phyloP scores from a whole-genome alignment of 1,140 invertebrate genomes.

The Aphaenogaster floridana region DNA sequence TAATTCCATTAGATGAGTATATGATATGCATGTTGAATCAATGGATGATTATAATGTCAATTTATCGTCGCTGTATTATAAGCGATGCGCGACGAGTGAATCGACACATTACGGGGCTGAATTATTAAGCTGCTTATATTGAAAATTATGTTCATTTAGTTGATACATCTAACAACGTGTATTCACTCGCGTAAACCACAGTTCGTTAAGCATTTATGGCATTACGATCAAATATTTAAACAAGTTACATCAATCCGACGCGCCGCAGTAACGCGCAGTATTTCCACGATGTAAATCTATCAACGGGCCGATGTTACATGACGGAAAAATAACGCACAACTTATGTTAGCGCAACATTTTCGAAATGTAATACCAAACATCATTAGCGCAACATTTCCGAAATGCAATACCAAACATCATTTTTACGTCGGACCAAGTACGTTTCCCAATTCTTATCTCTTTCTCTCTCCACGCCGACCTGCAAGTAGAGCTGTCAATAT shows the following conservation, averaged over 20 bases:
- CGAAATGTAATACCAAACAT: not conserved
- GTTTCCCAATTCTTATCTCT: not conserved
- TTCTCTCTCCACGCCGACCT: too few relatives aligned
- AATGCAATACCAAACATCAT: not conserved
- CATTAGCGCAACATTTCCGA: not conserved
- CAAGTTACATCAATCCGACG: not conserved
- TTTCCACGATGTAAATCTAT: constrained; percentile 11
- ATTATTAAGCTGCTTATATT: constrained; percentile 50
- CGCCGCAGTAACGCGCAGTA: not conserved
- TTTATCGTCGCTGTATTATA: constrained; percentile 34
- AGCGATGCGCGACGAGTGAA: constrained; percentile 35
- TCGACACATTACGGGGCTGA: constrained; percentile 34
- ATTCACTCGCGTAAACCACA: not conserved
- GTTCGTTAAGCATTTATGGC: constrained; percentile 47
- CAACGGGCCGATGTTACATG: not conserved
- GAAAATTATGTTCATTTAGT: constrained; percentile 32
- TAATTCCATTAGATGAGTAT: constrained; percentile 31
- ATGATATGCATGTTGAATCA: constrained; percentile 22
- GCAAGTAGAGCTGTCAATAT: too few relatives aligned
- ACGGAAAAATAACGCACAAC: not conserved
- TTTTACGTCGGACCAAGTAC: not conserved
- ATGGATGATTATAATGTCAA: constrained; percentile 48
- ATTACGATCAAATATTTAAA: constrained; percentile 39
- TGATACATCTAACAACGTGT: constrained; percentile 14
- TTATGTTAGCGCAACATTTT: not conserved